phyloP scores from a whole-genome alignment of 2,888 invertebrate genomes.

The Sisyra nigra region DNA sequence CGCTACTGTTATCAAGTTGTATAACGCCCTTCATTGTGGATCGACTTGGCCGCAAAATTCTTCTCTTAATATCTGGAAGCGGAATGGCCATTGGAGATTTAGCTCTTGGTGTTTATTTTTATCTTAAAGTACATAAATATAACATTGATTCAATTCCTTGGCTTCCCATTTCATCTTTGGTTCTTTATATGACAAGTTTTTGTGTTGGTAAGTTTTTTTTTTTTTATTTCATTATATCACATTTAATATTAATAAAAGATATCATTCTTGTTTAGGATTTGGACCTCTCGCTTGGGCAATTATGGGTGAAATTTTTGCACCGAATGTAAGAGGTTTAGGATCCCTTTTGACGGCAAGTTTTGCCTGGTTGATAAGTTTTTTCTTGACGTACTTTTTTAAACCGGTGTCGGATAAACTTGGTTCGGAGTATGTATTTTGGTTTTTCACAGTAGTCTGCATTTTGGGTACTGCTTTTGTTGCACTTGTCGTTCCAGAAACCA shows the following conservation, averaged over 20 bases:
- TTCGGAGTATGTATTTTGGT: slow-evolving; percentile 50
- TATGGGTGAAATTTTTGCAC: slow-evolving; percentile 67
- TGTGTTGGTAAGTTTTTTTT: slow-evolving; percentile 50
- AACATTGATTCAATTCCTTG: slow-evolving; percentile 36
- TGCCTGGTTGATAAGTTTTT: slow-evolving; percentile 60
- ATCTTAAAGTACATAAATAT: slow-evolving; percentile 29
- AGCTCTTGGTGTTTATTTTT: slow-evolving; percentile 40
- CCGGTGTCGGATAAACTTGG: slow-evolving; percentile 39
- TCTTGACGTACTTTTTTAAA: slow-evolving; percentile 56
- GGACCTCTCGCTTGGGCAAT: slow-evolving; percentile 74
- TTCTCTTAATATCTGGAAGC: slow-evolving; percentile 50
- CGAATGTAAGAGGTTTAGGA: slow-evolving; percentile 58
- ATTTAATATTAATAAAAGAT: no score
- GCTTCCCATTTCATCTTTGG: slow-evolving; percentile 54
- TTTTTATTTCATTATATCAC: no score
- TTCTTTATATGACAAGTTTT: slow-evolving; percentile 61
- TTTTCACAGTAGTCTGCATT: slow-evolving; percentile 46
- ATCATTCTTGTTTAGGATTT: no score
- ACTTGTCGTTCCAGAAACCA: slow-evolving; percentile 71
- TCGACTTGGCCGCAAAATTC: slow-evolving; percentile 52
- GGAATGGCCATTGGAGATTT: slow-evolving; percentile 48
- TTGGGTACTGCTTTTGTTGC: slow-evolving; percentile 53
- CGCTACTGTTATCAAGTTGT: slow-evolving; percentile 55
- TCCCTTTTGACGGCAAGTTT: slow-evolving; percentile 60
- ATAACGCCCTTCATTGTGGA: slow-evolving; percentile 64